Conservation (phyloP, 2,113 vertebrate genomes). For the Galbula dea region DNA sequence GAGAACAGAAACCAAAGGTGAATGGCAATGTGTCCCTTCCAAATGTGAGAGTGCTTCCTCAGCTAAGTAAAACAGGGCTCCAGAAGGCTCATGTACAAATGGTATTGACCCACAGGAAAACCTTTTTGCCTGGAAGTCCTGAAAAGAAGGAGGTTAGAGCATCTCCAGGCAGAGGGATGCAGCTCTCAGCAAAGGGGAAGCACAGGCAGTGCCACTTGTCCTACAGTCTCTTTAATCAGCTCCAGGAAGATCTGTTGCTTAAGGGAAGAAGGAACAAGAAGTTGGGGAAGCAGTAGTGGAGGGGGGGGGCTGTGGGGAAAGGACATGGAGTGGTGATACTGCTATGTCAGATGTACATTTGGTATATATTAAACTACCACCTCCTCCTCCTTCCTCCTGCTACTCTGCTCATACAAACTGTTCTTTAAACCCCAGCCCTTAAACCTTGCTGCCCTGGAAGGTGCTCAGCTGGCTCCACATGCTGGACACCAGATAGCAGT, state of each 20-base stretch:
- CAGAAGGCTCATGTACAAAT: not conserved
- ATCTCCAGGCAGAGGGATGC: not conserved
- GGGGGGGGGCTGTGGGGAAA: not conserved
- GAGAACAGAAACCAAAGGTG: slow-evolving; percentile 55
- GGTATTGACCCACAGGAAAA: not conserved
- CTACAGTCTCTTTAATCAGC: not conserved
- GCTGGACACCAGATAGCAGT: not conserved
- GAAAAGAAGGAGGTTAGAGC: not conserved
- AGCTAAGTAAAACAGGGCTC: not conserved
- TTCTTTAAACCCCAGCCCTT: not conserved
- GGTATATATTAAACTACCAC: not conserved
- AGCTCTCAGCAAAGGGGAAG: not conserved
- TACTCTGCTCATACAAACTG: not conserved
- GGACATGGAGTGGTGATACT: not conserved
- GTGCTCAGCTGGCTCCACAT: not conserved
- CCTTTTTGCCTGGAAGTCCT: not conserved
- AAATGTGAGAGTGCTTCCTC: not conserved
- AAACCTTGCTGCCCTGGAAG: not conserved
- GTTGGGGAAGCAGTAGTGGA: not conserved
- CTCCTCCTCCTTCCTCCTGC: not conserved
- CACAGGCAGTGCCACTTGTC: not conserved
- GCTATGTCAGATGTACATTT: not conserved
- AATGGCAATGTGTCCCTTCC: not conserved
- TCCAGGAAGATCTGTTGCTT: not conserved
- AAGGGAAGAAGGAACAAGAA: not conserved